Percentiles rank a stretch among this genome's conserved stretches.
These are phyloP conservation scores for Brachionus calyciflorus DNA, from an alignment of 1,140 invertebrate species.

Conservation along the genomic window DNA sequence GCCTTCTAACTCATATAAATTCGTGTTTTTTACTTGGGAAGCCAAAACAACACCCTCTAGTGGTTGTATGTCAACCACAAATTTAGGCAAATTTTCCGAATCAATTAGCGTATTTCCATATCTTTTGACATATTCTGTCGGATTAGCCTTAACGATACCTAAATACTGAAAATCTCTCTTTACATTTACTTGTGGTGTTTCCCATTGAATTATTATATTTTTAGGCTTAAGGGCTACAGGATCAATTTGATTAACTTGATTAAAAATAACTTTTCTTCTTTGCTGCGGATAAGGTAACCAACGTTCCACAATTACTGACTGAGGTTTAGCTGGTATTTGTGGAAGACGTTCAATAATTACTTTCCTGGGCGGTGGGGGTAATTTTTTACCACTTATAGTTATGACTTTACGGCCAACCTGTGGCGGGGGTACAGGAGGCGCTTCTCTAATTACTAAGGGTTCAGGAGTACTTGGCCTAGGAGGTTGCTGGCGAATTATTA, in stretches of 20 bases:
- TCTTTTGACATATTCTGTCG: conserved; percentile 7
- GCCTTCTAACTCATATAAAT: background rate
- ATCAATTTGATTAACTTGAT: background rate
- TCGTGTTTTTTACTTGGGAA: background rate
- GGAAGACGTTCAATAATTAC: conserved; percentile 45
- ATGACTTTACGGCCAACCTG: conserved; percentile 14
- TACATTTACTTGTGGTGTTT: conserved; percentile 14
- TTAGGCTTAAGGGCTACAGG: background rate
- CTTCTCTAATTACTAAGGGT: conserved; percentile 41
- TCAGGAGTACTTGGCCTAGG: conserved; percentile 13
- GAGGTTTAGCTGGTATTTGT: conserved; percentile 22
- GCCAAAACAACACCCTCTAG: conserved; percentile 1
- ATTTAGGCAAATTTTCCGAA: conserved; percentile 1
- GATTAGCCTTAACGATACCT: background rate
- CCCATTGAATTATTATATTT: conserved; percentile 47
- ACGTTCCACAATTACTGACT: conserved; percentile 43
- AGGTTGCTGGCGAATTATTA: conserved; percentile 44
- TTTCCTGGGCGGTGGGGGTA: conserved; percentile 35
- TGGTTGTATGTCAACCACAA: background rate
- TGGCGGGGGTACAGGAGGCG: conserved; percentile 10
- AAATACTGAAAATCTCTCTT: conserved; percentile 32
- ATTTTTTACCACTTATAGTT: background rate
- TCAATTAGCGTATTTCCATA: conserved; percentile 27
- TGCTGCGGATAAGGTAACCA: conserved; percentile 32
- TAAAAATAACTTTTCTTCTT: conserved; percentile 45